Evolutionary conservation across 2,113 vertebrate species (phyloP).

Genomic region (Dolichallabes microphthalmus): DNA sequence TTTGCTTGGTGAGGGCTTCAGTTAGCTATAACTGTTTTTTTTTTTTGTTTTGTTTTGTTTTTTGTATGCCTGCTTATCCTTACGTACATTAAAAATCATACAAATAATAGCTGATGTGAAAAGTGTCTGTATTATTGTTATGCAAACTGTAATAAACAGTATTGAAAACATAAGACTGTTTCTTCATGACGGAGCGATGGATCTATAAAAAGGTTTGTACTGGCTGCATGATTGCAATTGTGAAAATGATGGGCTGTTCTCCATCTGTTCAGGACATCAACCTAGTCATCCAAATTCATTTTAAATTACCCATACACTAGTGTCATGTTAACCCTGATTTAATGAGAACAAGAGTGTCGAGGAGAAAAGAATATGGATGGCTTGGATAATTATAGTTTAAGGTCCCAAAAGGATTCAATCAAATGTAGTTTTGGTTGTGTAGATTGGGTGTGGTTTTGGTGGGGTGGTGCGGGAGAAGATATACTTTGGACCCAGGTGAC

Average conservation of each 20-base stretch:
- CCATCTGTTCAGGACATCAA: neutral
- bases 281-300: slow-evolving; percentile 44
- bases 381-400: neutral
- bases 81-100: slow-evolving; percentile 36
- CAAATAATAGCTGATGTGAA: slow-evolving; percentile 72
- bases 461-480: slow-evolving; percentile 61
- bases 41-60: too few relatives aligned
- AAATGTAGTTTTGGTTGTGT: slow-evolving; percentile 66
- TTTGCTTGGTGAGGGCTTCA: slow-evolving; percentile 97
- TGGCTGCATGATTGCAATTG: slow-evolving; percentile 36
- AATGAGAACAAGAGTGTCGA: slow-evolving; percentile 13
- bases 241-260: rapidly evolving
- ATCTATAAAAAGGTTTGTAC: slow-evolving; percentile 90
- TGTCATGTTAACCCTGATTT: slow-evolving; percentile 14
- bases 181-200: slow-evolving; percentile 82
- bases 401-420: neutral
- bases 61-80: slow-evolving; percentile 44
- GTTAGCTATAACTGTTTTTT: slow-evolving; percentile 47
- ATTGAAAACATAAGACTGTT: slow-evolving; percentile 84
- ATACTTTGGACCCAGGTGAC: slow-evolving; percentile 61
- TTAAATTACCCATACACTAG: slow-evolving; percentile 14
- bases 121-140: slow-evolving; percentile 84
- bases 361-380: slow-evolving; percentile 46
- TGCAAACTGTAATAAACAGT: slow-evolving; percentile 87
- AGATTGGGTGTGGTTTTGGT: slow-evolving; percentile 59